phyloP scores from a whole-genome alignment of 1,140 invertebrate species.

The Tetranychus urticae region DNA sequence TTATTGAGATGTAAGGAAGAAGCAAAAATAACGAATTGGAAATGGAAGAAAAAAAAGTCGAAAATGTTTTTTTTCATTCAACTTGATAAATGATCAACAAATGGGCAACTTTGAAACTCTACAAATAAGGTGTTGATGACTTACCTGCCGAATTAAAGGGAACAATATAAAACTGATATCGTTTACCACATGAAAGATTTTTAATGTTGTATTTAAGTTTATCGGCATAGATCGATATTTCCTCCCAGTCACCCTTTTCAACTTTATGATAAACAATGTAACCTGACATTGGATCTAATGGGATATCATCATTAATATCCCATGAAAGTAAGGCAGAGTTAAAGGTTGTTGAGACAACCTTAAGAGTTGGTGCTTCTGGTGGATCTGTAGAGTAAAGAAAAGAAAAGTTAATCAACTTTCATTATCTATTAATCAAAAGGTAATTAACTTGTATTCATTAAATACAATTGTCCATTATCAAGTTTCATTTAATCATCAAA shows the following conservation, averaged over 20 bases:
- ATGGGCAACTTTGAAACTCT: not conserved
- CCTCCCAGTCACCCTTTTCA: slow-evolving; percentile 32
- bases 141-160: slow-evolving; percentile 10
- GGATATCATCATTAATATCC: slow-evolving; percentile 4
- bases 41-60: no score
- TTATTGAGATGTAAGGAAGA: no score
- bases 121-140: not conserved
- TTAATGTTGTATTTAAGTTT: not conserved
- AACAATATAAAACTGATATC: slow-evolving; percentile 9
- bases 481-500: no score
- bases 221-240: slow-evolving; percentile 11
- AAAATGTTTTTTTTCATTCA: not conserved
- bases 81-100: not conserved
- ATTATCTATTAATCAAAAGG: slow-evolving; percentile 1
- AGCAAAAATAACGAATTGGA: no score
- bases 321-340: slow-evolving; percentile 12
- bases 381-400: slow-evolving; percentile 8
- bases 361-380: slow-evolving; percentile 11
- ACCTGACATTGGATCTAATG: slow-evolving; percentile 11
- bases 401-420: not conserved
- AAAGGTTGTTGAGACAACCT: slow-evolving; percentile 10
- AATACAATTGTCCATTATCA: no score
- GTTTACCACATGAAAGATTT: not conserved
- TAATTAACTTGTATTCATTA: not conserved
- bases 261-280: slow-evolving; percentile 24